Base-by-base conservation (phyloP, 2,888 invertebrate species). In the Noctua fimbriata region DNA sequence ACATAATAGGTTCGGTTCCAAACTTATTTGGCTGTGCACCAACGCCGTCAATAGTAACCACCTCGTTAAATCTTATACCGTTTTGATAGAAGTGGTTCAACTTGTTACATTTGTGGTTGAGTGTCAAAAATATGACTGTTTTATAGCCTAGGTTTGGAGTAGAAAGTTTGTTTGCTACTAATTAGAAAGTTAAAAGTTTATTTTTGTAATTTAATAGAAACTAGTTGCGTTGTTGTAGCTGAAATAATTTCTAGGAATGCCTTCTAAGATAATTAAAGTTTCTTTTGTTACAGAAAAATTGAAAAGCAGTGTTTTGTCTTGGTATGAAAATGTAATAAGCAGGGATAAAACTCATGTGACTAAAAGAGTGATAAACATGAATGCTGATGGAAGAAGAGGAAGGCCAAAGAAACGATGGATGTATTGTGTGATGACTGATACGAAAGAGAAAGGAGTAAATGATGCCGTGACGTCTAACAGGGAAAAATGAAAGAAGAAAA, bases 11-110 rank as follows among this genome's bases (percentile, higher is more conserved):
- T 88, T 88, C 55, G 67, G 71, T 76, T 87, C 81, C 82, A 82
- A 84, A 88, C 73, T 88, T 89, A 88, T 88, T 89, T 88, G 88
- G 88, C 89, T 66, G 44, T 24, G 75, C 7, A 84, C 88, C 89
- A 88, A 71, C 69, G 16, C 63, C 77, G 70, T 69, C 80, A 79
- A 84, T 82, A 74, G 71, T 74, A 65, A 88, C 84, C 89, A 84
- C 87, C 82, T 88, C 77, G 72, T 88, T 89, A 86, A 80, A 69
- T 86, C 74, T 79, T 67, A 82, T 76, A 79, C 76, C 70, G 44
- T 69, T 89, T 79, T 78, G 28, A 88, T 73, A 60, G 78, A 78
- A 88, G 79, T 83, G 77, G 77, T 81, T 72, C 65, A 73, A 77
- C 75, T 82, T 65, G 66, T 78, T 67, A 69, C 73, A 66, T 84